These are phyloP conservation scores for Heliconius hermathena DNA, from an alignment of 1,140 invertebrate species.

Conservation along the genomic window DNA sequence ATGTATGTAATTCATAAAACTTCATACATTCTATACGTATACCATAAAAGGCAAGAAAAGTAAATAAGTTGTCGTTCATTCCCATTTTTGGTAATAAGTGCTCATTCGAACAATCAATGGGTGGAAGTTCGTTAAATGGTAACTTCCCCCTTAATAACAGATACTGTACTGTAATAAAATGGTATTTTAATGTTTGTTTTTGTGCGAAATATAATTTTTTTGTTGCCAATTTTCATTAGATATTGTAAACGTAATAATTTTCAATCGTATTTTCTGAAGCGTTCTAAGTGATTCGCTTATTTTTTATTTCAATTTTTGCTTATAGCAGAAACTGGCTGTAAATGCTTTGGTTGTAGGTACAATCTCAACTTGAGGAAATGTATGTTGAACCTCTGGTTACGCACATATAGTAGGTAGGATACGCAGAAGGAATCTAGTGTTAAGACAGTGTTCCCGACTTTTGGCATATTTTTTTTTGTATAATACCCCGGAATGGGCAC, in stretches of 20 bases:
- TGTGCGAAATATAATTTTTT: background rate
- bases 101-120: constrained; percentile 24
- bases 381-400: too few relatives aligned
- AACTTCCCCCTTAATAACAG: constrained; percentile 21
- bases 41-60: background rate
- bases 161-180: constrained; percentile 20
- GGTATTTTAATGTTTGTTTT: constrained; percentile 14
- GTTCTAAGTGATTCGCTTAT: background rate
- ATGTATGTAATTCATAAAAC: too few relatives aligned
- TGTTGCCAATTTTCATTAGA: background rate
- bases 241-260: background rate
- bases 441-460: too few relatives aligned
- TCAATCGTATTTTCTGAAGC: background rate
- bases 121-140: constrained; percentile 24
- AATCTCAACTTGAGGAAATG: background rate
- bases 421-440: too few relatives aligned
- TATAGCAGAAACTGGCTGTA: background rate
- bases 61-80: background rate
- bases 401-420: too few relatives aligned
- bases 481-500: too few relatives aligned
- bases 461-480: too few relatives aligned
- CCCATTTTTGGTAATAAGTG: constrained; percentile 28
- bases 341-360: background rate
- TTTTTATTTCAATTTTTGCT: background rate
- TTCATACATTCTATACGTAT: background rate